Conservation (phyloP, 2,888 invertebrate species). For the Temnothorax rugatulus region DNA sequence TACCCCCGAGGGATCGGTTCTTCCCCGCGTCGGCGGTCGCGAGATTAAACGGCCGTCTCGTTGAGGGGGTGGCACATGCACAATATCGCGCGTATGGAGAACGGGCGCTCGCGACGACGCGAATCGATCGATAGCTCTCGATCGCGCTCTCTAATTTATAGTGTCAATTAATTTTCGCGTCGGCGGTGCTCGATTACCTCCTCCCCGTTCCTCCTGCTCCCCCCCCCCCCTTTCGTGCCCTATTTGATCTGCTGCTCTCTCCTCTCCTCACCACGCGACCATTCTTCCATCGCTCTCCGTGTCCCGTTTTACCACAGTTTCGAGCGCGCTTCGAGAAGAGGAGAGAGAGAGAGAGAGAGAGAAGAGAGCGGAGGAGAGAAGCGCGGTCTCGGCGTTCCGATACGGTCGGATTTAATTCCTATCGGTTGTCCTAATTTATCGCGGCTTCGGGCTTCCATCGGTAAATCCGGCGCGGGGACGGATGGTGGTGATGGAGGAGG, state of each 20-base stretch:
- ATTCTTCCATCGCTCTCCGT: slow-evolving; percentile 41
- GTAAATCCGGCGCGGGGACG: slow-evolving; percentile 46
- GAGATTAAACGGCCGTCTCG: slow-evolving; percentile 55
- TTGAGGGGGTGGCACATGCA: slow-evolving; percentile 33
- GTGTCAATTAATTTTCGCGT: slow-evolving; percentile 84
- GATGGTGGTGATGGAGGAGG: neutral
- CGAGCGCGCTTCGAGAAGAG: slow-evolving; percentile 46
- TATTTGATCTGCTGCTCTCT: slow-evolving; percentile 24
- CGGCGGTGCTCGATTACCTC: slow-evolving; percentile 64
- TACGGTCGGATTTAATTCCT: slow-evolving; percentile 83
- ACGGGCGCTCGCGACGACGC: slow-evolving; percentile 41
- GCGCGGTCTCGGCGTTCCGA: slow-evolving; percentile 68
- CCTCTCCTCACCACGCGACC: slow-evolving; percentile 26
- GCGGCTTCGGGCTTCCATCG: slow-evolving; percentile 73
- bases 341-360: neutral
- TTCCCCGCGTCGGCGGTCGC: slow-evolving; percentile 34
- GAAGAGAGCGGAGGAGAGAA: neutral
- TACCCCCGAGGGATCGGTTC: neutral
- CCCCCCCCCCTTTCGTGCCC: slow-evolving; percentile 22
- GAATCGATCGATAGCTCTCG: slow-evolving; percentile 70
- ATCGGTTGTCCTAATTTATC: slow-evolving; percentile 83
- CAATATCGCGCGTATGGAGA: slow-evolving; percentile 52
- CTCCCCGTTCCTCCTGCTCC: slow-evolving; percentile 12
- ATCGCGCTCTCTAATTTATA: slow-evolving; percentile 85
- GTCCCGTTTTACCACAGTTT: slow-evolving; percentile 24